Evolutionary conservation across 2,797 vertebrate species (phyloP).

Genomic region (Huso huso): DNA sequence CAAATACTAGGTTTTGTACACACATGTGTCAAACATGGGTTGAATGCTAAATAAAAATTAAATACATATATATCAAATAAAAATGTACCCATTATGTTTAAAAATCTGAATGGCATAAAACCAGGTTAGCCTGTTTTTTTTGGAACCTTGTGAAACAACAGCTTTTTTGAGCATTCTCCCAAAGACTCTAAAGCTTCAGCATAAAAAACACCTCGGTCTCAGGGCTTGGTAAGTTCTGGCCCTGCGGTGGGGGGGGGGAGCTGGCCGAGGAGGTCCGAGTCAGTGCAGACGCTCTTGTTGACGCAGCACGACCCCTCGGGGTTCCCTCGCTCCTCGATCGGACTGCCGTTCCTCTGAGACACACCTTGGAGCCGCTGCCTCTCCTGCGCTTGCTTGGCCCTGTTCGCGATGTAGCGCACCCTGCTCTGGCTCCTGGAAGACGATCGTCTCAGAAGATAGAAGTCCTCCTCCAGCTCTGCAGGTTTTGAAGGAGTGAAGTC

Average conservation of each 20-base stretch:
- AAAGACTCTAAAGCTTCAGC: constrained; percentile 59
- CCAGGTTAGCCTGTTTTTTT: constrained; percentile 12
- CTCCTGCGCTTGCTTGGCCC: constrained; percentile 83
- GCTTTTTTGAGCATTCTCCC: constrained; percentile 12
- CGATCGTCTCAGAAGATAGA: constrained; percentile 60
- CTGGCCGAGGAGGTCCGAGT: constrained; percentile 47
- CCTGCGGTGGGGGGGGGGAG: constrained; percentile 38
- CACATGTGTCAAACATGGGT: too few relatives aligned
- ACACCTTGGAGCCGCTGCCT: constrained; percentile 71
- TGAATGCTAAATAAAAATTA: too few relatives aligned
- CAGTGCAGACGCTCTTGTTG: constrained; percentile 58
- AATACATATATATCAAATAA: background rate
- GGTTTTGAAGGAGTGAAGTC: constrained; percentile 40
- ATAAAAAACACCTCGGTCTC: constrained; percentile 68
- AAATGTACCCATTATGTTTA: background rate
- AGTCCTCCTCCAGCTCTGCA: constrained; percentile 38
- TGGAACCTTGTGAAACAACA: background rate
- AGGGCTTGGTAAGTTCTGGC: constrained; percentile 30
- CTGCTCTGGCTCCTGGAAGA: constrained; percentile 88
- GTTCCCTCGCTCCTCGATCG: constrained; percentile 81
- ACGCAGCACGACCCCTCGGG: constrained; percentile 84
- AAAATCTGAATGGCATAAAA: constrained; percentile 19
- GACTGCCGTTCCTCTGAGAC: constrained; percentile 38
- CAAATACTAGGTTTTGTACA: too few relatives aligned
- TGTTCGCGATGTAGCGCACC: constrained; percentile 84